Percentiles rank a stretch among this genome's conserved stretches.
phyloP scores from a whole-genome alignment of 2,888 invertebrate genomes.

The Bellardia pandia region DNA sequence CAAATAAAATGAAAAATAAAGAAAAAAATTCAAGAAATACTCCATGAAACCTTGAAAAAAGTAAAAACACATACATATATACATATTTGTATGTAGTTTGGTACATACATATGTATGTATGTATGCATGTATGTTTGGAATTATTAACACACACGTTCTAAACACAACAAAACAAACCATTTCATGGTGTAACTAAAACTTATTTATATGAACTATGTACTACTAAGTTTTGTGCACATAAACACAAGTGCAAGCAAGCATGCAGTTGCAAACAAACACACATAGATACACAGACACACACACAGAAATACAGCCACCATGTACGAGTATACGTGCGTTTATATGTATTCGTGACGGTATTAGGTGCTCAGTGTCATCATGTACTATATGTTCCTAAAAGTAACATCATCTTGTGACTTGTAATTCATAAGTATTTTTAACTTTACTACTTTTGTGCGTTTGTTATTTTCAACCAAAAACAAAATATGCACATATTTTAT shows the following conservation, averaged over 20 bases:
- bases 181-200: slow-evolving; percentile 60
- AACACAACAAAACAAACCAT: slow-evolving; percentile 37
- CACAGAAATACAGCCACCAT: background rate
- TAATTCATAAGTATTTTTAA: slow-evolving; percentile 35
- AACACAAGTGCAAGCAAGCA: slow-evolving; percentile 48
- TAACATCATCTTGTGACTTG: slow-evolving; percentile 61
- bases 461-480: slow-evolving; percentile 47
- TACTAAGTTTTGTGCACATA: background rate
- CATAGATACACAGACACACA: background rate
- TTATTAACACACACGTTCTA: slow-evolving; percentile 25
- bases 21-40: slow-evolving; percentile 62
- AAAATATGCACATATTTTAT: slow-evolving; percentile 55
- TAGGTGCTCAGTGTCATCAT: slow-evolving; percentile 70
- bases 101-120: slow-evolving; percentile 11
- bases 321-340: slow-evolving; percentile 9
- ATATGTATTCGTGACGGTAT: slow-evolving; percentile 39
- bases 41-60: slow-evolving; percentile 69
- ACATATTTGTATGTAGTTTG: background rate
- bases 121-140: slow-evolving; percentile 13
- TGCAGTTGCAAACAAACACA: slow-evolving; percentile 51
- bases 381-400: slow-evolving; percentile 60
- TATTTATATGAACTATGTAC: slow-evolving; percentile 3
- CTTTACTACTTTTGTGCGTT: slow-evolving; percentile 52
- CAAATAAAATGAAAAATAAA: slow-evolving; percentile 24
- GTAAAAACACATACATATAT: slow-evolving; percentile 36